Percentiles rank a stretch among this genome's conserved stretches.
phyloP scores from a whole-genome alignment of 2,888 invertebrate genomes.

The Choreutis nemorana region DNA sequence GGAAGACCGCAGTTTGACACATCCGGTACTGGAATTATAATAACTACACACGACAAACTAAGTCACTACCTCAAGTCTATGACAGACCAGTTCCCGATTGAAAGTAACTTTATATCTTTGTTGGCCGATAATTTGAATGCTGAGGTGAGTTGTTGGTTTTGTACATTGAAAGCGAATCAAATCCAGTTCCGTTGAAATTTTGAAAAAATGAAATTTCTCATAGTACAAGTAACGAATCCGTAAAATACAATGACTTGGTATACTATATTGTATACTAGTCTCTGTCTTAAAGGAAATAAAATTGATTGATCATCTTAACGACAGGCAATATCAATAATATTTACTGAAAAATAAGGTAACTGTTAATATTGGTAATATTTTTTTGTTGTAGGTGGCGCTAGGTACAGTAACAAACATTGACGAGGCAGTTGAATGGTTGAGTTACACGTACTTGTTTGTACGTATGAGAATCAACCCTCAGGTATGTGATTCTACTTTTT shows the following conservation, averaged over 20 bases:
- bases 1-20: slow-evolving; percentile 98
- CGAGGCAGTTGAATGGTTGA: slow-evolving; percentile 97
- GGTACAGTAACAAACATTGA: slow-evolving; percentile 96
- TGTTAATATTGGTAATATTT: slow-evolving; percentile 12
- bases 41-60: slow-evolving; percentile 91
- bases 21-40: slow-evolving; percentile 93
- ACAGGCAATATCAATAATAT: too few species aligned
- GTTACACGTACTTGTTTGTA: slow-evolving; percentile 95
- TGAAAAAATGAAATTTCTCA: not conserved
- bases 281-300: too few species aligned
- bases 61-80: slow-evolving; percentile 92
- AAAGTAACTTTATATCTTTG: slow-evolving; percentile 93
- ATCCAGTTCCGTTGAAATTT: not conserved
- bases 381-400: slow-evolving; percentile 73
- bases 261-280: too few species aligned
- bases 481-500: too few species aligned
- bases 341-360: too few species aligned
- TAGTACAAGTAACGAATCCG: not conserved
- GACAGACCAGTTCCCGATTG: slow-evolving; percentile 97
- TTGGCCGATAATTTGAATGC: slow-evolving; percentile 98
- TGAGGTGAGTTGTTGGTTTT: slow-evolving; percentile 69
- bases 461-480: slow-evolving; percentile 93
- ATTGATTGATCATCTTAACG: too few species aligned
- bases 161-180: not conserved
- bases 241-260: not conserved